Evolutionary conservation across 2,888 invertebrate genomes (phyloP).

Genomic region (Tuberolachnus salignus): DNA sequence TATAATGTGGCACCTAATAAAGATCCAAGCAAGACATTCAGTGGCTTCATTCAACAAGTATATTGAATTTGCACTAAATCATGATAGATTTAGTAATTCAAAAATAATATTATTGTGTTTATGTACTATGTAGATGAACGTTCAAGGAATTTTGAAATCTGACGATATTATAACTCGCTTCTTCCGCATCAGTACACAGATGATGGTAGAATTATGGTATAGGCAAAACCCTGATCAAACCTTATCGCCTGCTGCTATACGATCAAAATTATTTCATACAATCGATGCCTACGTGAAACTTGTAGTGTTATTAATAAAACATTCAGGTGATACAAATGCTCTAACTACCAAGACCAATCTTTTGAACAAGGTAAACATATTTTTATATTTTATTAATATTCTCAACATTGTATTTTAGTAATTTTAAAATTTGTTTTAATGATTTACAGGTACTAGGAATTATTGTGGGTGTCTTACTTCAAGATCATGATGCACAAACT

Average conservation of each 20-base stretch:
- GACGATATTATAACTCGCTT: slow-evolving; percentile 97
- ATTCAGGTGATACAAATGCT: slow-evolving; percentile 87
- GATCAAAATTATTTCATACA: slow-evolving; percentile 93
- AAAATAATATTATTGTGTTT: slow-evolving; percentile 62
- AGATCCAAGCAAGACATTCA: slow-evolving; percentile 89
- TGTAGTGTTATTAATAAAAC: slow-evolving; percentile 92
- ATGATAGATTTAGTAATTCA: too few species aligned
- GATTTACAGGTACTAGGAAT: slow-evolving; percentile 76
- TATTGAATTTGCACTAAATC: slow-evolving; percentile 60
- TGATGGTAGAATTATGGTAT: slow-evolving; percentile 94
- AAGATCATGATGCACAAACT: slow-evolving; percentile 92
- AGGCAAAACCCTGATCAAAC: slow-evolving; percentile 78
- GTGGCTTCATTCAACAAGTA: slow-evolving; percentile 83
- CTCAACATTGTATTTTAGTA: background rate
- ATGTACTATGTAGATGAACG: slow-evolving; percentile 74
- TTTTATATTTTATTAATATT: slow-evolving; percentile 65
- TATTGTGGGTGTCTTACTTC: slow-evolving; percentile 91
- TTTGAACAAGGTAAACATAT: slow-evolving; percentile 86
- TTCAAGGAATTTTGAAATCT: slow-evolving; percentile 93
- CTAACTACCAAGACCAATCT: slow-evolving; percentile 96
- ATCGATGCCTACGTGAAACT: slow-evolving; percentile 94
- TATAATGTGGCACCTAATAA: slow-evolving; percentile 79
- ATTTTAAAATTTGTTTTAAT: too few species aligned
- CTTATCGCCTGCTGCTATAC: slow-evolving; percentile 65
- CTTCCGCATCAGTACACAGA: slow-evolving; percentile 94